Evolutionary conservation across 2,797 vertebrate genomes (phyloP), one percentile per base, ranked within the genome.

Genomic region (Craterocephalus amniculus): DNA sequence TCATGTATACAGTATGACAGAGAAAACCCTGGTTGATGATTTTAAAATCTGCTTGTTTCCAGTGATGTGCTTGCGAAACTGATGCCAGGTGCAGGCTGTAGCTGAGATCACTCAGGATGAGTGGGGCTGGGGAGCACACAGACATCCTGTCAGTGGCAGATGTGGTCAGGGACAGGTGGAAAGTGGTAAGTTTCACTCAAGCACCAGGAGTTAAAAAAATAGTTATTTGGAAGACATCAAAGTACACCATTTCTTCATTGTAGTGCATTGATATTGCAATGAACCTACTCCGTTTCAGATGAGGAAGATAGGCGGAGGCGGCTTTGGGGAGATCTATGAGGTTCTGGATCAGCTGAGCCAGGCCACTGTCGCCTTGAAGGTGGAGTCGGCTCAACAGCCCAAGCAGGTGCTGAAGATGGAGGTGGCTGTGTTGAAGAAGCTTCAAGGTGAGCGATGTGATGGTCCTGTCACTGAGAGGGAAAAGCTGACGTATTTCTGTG

Each of bases 371-470:
- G 98, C 98, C 43, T 85, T 99, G 86, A 99, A 99, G 86, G 97
- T 99, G 58, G 98, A 99, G 91, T 99, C 98, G 48, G 97, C 98
- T 79, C 97, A 98, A 83, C 98, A 99, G 71, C 96, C 97, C 82
- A 99, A 99, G 86, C 98, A 99, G 92, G 97, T 99, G 84, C 92
- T 99, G 83, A 99, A 99, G 95, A 99, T 99, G 96, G 98, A 99
- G 90, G 97, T 98, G 73, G 98, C 97, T 31, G 98, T 99, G 79
- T 88, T 99, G 76, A 99, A 98, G 93, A 99, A 99, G 88, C 94
- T 99, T 48, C 98, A 99, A 94, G 98, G 98, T 99, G 93, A 94
- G 93, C 54, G 69, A 27, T 40, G 35, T 3, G 12, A 3, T 38
- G 6, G 20, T 4, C 7, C 5, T 1, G 12, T 48, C 27, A 56